phyloP scores from a whole-genome alignment of 2,888 invertebrate genomes.

The Ceramica pisi region DNA sequence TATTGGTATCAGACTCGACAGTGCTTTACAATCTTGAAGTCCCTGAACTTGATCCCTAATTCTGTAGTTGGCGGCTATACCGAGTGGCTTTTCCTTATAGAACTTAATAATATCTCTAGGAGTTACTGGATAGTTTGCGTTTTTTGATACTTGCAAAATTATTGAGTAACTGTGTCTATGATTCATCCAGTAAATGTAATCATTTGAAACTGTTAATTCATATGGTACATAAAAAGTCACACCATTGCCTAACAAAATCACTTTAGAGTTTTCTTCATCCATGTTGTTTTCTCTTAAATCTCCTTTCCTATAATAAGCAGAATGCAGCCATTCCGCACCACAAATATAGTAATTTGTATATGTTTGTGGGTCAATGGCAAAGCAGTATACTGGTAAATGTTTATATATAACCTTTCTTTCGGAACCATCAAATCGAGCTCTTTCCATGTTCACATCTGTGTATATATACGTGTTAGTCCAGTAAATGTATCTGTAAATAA shows the following conservation, averaged over 20 bases:
- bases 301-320: background rate
- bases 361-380: conserved; percentile 3
- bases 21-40: background rate
- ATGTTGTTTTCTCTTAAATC: background rate
- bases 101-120: background rate
- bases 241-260: no score
- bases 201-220: background rate
- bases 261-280: background rate
- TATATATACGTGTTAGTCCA: background rate
- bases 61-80: background rate
- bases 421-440: conserved; percentile 1
- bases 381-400: background rate
- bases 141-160: background rate
- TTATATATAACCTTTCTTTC: background rate
- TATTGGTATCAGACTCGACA: background rate
- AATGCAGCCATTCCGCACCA: background rate
- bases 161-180: background rate
- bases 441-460: background rate
- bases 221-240: background rate
- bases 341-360: background rate
- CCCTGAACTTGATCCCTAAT: background rate
- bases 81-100: background rate
- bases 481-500: conserved; percentile 5
- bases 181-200: conserved; percentile 8
- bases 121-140: no score